These are phyloP conservation scores for Mus spicilegus DNA, from an alignment of 2,113 vertebrate genomes.

Conservation along the genomic window DNA sequence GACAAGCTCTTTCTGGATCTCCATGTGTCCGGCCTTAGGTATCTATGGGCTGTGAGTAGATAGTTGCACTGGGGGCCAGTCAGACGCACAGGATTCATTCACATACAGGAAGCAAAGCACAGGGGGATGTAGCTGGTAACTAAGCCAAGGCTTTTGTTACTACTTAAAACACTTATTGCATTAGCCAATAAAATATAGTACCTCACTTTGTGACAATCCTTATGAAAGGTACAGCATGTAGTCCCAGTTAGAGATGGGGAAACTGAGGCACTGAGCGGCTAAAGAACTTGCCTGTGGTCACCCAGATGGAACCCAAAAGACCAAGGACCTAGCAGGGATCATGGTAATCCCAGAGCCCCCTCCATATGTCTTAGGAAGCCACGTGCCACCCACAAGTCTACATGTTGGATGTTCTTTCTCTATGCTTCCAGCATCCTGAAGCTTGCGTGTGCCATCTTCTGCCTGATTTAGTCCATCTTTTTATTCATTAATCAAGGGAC, in stretches of 20 bases:
- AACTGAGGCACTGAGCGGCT: not conserved
- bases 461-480: not conserved
- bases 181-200: not conserved
- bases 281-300: not conserved
- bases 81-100: not conserved
- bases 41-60: not conserved
- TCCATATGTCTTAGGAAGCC: not conserved
- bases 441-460: not conserved
- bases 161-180: not conserved
- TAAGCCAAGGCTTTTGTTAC: not conserved
- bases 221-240: not conserved
- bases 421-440: not conserved
- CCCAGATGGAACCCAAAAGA: not conserved
- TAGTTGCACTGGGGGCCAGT: too few relatives aligned
- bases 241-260: not conserved
- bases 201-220: not conserved
- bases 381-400: not conserved
- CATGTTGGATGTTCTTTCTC: too few relatives aligned
- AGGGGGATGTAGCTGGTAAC: not conserved
- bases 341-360: not conserved
- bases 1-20: not conserved
- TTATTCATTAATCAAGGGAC: conserved; percentile 17
- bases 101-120: not conserved
- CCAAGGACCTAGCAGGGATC: not conserved
- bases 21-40: not conserved